Evolutionary conservation across 2,797 vertebrate genomes (phyloP), one percentile per base, ranked within the genome.

Genomic region (Euphonia xanthogaster): DNA sequence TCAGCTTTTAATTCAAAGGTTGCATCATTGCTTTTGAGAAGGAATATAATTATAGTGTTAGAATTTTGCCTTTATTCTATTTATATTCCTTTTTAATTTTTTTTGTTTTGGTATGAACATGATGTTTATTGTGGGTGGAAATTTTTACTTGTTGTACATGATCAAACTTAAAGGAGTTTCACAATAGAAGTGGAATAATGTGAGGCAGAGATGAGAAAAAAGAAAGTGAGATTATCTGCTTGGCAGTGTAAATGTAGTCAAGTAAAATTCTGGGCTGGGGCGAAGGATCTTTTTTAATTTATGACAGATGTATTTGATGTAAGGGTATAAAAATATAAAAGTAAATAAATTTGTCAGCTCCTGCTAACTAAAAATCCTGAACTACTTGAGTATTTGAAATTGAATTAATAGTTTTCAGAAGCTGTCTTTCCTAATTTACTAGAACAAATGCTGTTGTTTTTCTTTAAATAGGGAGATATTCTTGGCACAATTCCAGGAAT

Each of bases 391-490:
- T 61, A 61, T 30, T n/a, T 67, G 74, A 63, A 55, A 72, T 11
- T 86, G 87, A 93, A 51, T 35, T 73, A 60, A 71, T 82, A 40
- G 27, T 45, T 86, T 95, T 94, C 94, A 94, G 95, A 94, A 70
- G 51, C 65, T 88, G 30, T 21, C 25, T 81, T 94, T 94, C 51
- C 67, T 85, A 82, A 96, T 96, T 94, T 88, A 54, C 75, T 85
- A 66, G 90, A 77, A 71, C 68, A 94, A 93, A 87, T 90, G 72
- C 88, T 79, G 93, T 78, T 95, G 87, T 92, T 94, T 94, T 94
- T 73, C 96, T 95, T 96, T 96, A 94, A 95, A 92, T 92, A 30
- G 31, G 50, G 86, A 96, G 58, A 94, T 96, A 92, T 78, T 89
- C 71, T 84, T 97, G 88, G 84, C 86, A 91, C 51, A 76, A 80